Conservation (phyloP, 2,113 vertebrate genomes). For the Macaca fascicularis region T2T-MFA8v1.1 NC_088391.1:14778501-14779000, state of each 20-base stretch:
- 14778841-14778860: slow-evolving; percentile 95
- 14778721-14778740: slow-evolving; percentile 94
- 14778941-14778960: slow-evolving; percentile 99
- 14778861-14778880: slow-evolving; percentile 88
- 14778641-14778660: slow-evolving; percentile 99
- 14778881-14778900: slow-evolving; percentile 81
- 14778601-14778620: slow-evolving; percentile 95
- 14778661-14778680: slow-evolving; percentile 99
- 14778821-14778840: slow-evolving; percentile 90
- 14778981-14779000: slow-evolving; percentile 97
- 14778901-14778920: slow-evolving; percentile 95
- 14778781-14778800: slow-evolving; percentile 97
- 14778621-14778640: slow-evolving; percentile 98
- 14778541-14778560: background rate
- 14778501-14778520: background rate
- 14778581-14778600: background rate
- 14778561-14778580: background rate
- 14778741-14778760: slow-evolving; percentile 94
- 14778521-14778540: background rate
- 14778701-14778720: slow-evolving; percentile 97
- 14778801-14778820: slow-evolving; percentile 96
- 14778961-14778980: slow-evolving; percentile 99
- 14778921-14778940: slow-evolving; percentile 95
- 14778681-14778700: slow-evolving; percentile 99
- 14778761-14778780: slow-evolving; percentile 95